These are phyloP conservation scores for Rhingia rostrata DNA, from an alignment of 2,888 invertebrate genomes.

Conservation along the genomic window DNA sequence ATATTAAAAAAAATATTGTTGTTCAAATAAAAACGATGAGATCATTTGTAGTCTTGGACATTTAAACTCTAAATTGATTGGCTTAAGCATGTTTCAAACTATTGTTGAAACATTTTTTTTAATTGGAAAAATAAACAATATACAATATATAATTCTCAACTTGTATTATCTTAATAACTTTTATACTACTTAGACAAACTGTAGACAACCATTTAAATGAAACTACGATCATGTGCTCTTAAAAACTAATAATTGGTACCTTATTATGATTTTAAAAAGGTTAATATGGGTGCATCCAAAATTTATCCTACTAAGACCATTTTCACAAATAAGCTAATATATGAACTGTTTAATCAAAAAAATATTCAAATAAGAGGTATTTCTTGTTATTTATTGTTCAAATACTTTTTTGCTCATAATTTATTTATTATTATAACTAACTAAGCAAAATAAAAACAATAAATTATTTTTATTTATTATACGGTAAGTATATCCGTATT, in stretches of 20 bases:
- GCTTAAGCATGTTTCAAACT: slow-evolving; percentile 48
- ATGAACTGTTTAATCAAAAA: slow-evolving; percentile 41
- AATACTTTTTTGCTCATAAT: slow-evolving; percentile 15
- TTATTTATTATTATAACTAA: slow-evolving; percentile 31
- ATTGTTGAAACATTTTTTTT: slow-evolving; percentile 25
- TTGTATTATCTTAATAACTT: slow-evolving; percentile 66
- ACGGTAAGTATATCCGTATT: slow-evolving; percentile 37
- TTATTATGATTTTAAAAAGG: slow-evolving; percentile 38
- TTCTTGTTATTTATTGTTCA: slow-evolving; percentile 34
- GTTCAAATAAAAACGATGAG: slow-evolving; percentile 26
- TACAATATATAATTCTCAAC: slow-evolving; percentile 25
- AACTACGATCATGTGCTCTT: slow-evolving; percentile 45
- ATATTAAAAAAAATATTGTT: slow-evolving; percentile 54
- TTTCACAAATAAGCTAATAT: slow-evolving; percentile 15
- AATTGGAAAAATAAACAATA: slow-evolving; percentile 48
- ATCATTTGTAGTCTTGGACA: slow-evolving; percentile 44
- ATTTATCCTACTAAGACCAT: slow-evolving; percentile 16
- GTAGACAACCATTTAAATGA: slow-evolving; percentile 43
- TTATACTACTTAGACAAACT: slow-evolving; percentile 68
- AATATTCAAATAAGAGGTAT: slow-evolving; percentile 61
- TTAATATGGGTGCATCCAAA: slow-evolving; percentile 48
- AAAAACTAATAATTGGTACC: slow-evolving; percentile 42
- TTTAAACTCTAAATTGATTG: slow-evolving; percentile 32
- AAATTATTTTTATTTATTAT: slow-evolving; percentile 20
- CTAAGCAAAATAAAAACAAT: slow-evolving; percentile 53